These are phyloP conservation scores for Gorilla gorilla DNA, from an alignment of 2,113 vertebrate species.

Conservation along the genomic window DNA sequence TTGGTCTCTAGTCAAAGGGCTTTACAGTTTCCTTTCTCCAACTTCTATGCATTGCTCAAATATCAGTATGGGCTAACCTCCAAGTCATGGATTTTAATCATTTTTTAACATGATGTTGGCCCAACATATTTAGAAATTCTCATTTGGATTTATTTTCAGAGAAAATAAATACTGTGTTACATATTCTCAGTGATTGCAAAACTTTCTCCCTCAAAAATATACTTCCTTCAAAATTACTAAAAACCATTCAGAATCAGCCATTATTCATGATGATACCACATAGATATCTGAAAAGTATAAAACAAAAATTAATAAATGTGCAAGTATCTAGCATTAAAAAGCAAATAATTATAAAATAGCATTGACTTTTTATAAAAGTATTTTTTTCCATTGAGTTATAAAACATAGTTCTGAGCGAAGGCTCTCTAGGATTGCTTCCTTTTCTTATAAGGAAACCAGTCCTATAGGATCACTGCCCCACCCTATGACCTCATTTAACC, in stretches of 20 bases:
- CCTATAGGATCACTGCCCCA: not conserved
- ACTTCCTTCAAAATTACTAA: not conserved
- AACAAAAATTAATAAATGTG: not conserved
- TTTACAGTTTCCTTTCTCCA: not conserved
- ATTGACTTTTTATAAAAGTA: not conserved
- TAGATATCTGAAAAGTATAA: not conserved
- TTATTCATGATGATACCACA: not conserved
- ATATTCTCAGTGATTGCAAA: not conserved
- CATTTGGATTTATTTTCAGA: not conserved
- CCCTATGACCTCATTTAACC: not conserved
- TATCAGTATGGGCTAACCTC: not conserved
- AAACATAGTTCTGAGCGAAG: not conserved
- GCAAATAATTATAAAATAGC: not conserved
- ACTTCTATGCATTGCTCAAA: not conserved
- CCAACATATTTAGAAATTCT: not conserved
- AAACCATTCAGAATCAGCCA: not conserved
- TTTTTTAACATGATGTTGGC: not conserved
- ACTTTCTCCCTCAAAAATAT: not conserved
- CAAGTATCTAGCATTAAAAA: not conserved
- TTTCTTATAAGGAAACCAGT: not conserved
- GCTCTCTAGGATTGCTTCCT: not conserved
- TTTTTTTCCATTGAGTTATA: not conserved
- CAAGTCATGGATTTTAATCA: not conserved
- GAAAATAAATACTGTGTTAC: not conserved
- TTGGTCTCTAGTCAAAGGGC: not conserved